Evolutionary conservation across 2,113 vertebrate species (phyloP).

Genomic region (Grus americana): DNA sequence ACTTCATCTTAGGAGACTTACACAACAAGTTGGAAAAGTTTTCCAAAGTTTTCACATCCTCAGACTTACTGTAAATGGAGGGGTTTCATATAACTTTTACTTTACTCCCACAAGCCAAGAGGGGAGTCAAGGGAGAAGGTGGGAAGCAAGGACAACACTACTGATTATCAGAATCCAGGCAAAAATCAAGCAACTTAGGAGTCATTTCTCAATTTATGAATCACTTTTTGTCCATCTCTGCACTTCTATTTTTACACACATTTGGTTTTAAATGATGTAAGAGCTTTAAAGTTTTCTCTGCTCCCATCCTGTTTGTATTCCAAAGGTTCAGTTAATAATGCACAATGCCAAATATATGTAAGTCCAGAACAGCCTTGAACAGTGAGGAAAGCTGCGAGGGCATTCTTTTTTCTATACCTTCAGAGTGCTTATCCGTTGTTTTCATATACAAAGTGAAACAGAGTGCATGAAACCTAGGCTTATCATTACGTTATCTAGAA

Average conservation of each 20-base stretch:
- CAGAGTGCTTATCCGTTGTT: background rate
- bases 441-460: background rate
- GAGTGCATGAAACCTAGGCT: background rate
- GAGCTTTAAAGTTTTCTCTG: background rate
- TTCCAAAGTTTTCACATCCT: background rate
- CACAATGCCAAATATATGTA: background rate
- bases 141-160: background rate
- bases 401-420: background rate
- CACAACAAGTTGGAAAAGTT: background rate
- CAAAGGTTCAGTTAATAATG: background rate
- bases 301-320: background rate
- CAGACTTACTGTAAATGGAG: background rate
- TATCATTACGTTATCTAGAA: background rate
- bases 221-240: background rate
- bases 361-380: background rate
- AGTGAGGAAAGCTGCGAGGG: background rate
- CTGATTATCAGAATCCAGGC: background rate
- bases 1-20: background rate
- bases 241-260: background rate
- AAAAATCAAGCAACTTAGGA: background rate
- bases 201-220: background rate
- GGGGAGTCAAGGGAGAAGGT: background rate
- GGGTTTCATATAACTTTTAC: background rate
- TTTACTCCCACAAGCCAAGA: background rate
- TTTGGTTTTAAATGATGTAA: background rate